A percentile compares a stretch with the other conserved stretches of the same genome.
Conservation (phyloP, 2,888 invertebrate species). For the Hypomecis atomaria region DNA sequence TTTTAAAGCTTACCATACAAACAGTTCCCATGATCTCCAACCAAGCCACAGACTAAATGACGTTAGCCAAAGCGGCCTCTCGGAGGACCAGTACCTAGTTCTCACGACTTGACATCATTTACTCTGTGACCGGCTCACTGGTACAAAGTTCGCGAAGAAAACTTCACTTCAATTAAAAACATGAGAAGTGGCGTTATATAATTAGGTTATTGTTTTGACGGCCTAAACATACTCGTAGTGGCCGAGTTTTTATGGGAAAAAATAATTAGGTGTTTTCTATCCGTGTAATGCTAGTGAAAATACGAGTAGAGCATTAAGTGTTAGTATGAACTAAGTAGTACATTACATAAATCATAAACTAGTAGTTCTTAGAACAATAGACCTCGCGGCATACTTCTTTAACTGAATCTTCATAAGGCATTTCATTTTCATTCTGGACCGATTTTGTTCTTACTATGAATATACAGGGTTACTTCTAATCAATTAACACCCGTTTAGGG, state of each 20-base stretch:
- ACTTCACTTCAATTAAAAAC: slow-evolving; percentile 9
- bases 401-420: too few species aligned
- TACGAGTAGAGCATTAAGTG: too few species aligned
- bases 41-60: slow-evolving; percentile 15
- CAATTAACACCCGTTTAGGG: too few species aligned
- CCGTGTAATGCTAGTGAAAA: background rate
- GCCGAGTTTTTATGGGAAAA: background rate
- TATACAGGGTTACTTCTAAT: too few species aligned
- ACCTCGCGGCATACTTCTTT: too few species aligned
- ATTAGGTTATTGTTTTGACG: slow-evolving; percentile 19
- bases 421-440: too few species aligned
- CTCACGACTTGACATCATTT: slow-evolving; percentile 50
- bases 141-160: background rate
- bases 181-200: slow-evolving; percentile 24
- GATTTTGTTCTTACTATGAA: too few species aligned
- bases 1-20: too few species aligned
- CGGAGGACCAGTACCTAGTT: slow-evolving; percentile 45
- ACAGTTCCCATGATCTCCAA: slow-evolving; percentile 43
- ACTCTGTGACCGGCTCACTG: slow-evolving; percentile 25
- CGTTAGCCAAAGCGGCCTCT: slow-evolving; percentile 37
- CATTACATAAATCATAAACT: too few species aligned
- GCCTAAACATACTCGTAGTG: background rate
- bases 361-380: too few species aligned
- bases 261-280: background rate
- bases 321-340: too few species aligned